Evolutionary conservation across 2,797 vertebrate genomes (phyloP).

Genomic region (Orestias chungarensis): DNA sequence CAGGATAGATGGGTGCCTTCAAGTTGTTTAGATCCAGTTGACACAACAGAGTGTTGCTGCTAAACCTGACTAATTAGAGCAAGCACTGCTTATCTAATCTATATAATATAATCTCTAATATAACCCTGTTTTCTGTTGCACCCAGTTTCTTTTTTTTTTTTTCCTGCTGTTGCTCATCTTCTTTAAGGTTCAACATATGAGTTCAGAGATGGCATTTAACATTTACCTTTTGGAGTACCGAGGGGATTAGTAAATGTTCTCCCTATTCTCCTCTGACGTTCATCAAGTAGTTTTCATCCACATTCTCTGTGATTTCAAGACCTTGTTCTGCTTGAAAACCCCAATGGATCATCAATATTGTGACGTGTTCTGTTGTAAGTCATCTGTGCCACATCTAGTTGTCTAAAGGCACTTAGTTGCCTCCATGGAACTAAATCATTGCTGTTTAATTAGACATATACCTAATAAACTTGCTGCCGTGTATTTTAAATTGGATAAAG

Average conservation of each 20-base stretch:
- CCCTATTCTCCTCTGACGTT: too few relatives aligned
- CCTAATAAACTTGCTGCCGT: neutral
- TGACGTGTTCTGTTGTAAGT: neutral
- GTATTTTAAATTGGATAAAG: neutral
- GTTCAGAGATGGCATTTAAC: neutral
- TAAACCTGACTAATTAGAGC: neutral
- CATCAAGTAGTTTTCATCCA: neutral
- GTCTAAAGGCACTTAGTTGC: neutral
- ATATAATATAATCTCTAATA: neutral
- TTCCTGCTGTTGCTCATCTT: neutral
- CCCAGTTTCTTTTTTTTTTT: neutral
- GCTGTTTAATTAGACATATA: neutral
- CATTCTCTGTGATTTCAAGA: neutral
- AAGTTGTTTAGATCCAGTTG: neutral
- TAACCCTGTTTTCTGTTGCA: neutral
- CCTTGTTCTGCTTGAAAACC: neutral
- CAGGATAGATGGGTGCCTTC: too few relatives aligned
- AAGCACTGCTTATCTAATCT: neutral
- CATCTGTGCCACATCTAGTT: neutral
- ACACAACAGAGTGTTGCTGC: neutral
- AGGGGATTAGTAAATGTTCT: too few relatives aligned
- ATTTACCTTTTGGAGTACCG: too few relatives aligned
- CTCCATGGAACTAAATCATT: neutral
- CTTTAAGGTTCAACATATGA: neutral
- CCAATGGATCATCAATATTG: neutral